These are phyloP conservation scores for Drosophila kikkawai DNA, from an alignment of 1,140 invertebrate genomes.

Conservation along the genomic window DNA sequence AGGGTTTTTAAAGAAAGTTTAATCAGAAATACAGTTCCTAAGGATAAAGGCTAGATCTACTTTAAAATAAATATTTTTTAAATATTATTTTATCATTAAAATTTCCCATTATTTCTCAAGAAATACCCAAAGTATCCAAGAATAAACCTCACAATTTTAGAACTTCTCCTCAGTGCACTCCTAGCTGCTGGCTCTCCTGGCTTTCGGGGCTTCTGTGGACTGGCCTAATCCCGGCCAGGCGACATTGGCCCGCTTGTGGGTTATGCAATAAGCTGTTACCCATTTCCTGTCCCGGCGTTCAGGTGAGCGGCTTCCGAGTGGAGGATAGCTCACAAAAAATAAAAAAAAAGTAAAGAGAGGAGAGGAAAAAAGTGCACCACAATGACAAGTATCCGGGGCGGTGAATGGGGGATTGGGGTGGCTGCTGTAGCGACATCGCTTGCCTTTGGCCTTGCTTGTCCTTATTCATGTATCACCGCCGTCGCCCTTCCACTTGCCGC, in stretches of 20 bases:
- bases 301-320: conserved; percentile 67
- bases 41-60: no score
- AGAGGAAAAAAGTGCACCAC: conserved; percentile 61
- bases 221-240: conserved; percentile 42
- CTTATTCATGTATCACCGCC: conserved; percentile 45
- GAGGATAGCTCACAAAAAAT: conserved; percentile 27
- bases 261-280: conserved; percentile 72
- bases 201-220: conserved; percentile 17
- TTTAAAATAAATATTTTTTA: background rate
- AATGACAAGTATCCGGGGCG: conserved; percentile 47
- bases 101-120: no score
- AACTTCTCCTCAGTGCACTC: background rate
- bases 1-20: background rate
- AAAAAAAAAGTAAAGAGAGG: conserved; percentile 10
- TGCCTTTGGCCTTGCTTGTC: conserved; percentile 70
- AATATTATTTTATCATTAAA: background rate
- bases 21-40: no score
- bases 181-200: background rate
- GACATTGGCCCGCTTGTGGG: conserved; percentile 51
- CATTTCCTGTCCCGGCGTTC: conserved; percentile 41
- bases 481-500: conserved; percentile 3
- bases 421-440: conserved; percentile 23
- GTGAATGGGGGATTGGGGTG: conserved; percentile 4
- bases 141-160: background rate
- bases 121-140: background rate